Evolutionary conservation across 2,113 vertebrate species (phyloP).

Genomic region (Takifugu flavidus): DNA sequence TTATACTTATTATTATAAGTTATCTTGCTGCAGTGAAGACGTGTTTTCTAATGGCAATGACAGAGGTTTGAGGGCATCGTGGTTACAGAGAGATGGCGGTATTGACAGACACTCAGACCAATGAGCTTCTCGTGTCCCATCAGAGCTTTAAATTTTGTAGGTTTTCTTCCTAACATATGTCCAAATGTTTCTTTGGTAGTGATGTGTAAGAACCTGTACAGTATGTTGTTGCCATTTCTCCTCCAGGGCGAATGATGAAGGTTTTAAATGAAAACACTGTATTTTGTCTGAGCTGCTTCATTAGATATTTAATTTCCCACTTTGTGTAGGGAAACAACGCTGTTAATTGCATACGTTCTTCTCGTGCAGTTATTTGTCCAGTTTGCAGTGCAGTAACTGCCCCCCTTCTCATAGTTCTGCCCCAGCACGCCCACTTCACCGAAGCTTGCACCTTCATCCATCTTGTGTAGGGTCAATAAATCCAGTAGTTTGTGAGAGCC

Average conservation of each 20-base stretch:
- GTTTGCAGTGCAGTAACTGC: not conserved
- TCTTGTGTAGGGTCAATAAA: conserved; percentile 5
- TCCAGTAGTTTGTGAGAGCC: not conserved
- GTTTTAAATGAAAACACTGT: conserved; percentile 14
- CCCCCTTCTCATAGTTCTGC: no score
- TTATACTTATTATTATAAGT: not conserved
- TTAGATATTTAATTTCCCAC: conserved; percentile 50
- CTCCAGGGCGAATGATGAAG: conserved; percentile 1
- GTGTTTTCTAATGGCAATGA: conserved; percentile 21
- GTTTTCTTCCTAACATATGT: no score
- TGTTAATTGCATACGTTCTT: not conserved
- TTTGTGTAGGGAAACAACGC: not conserved
- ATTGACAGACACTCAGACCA: not conserved
- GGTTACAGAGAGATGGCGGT: conserved; percentile 19
- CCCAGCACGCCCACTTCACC: no score
- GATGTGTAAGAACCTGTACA: no score
- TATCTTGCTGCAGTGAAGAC: conserved; percentile 1
- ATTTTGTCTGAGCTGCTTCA: conserved; percentile 33
- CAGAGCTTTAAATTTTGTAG: no score
- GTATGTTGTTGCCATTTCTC: not conserved
- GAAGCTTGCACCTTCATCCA: not conserved
- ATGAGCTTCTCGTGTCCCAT: conserved; percentile 18
- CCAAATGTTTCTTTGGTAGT: no score
- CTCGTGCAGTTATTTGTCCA: not conserved
- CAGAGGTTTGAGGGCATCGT: conserved; percentile 26